Conservation (phyloP, 2,888 invertebrate species). For the Drosophila acutilabella region DNA sequence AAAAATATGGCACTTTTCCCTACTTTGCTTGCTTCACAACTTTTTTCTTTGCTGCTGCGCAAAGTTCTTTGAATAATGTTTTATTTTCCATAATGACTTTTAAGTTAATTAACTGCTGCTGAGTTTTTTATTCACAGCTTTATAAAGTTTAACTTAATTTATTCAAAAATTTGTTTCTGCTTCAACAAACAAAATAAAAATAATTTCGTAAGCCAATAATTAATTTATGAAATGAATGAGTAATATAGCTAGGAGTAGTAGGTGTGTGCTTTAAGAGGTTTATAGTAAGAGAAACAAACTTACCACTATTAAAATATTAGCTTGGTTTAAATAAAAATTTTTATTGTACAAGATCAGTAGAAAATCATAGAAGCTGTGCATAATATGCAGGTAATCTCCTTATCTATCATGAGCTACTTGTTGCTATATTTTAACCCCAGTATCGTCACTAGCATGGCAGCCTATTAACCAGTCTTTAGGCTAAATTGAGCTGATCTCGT, state of each 20-base stretch:
- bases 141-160: not conserved
- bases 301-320: too few relatives aligned
- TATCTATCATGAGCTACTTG: too few relatives aligned
- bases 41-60: not conserved
- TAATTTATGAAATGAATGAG: not conserved
- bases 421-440: too few relatives aligned
- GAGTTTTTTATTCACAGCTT: slow-evolving; percentile 2
- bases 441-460: not conserved
- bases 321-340: too few relatives aligned
- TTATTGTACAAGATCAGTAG: too few relatives aligned
- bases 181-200: not conserved
- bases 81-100: slow-evolving; percentile 18
- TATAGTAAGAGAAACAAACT: too few relatives aligned
- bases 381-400: too few relatives aligned
- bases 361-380: too few relatives aligned
- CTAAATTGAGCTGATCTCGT: slow-evolving; percentile 23
- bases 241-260: too few relatives aligned
- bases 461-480: slow-evolving; percentile 22
- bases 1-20: not conserved
- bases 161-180: slow-evolving; percentile 8
- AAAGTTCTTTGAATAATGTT: slow-evolving; percentile 9
- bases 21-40: not conserved
- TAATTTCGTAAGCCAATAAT: slow-evolving; percentile 2
- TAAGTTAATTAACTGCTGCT: slow-evolving; percentile 19
- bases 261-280: too few relatives aligned